Evolutionary conservation across 2,113 vertebrate genomes (phyloP).

Genomic region (Pygoscelis adeliae): DNA sequence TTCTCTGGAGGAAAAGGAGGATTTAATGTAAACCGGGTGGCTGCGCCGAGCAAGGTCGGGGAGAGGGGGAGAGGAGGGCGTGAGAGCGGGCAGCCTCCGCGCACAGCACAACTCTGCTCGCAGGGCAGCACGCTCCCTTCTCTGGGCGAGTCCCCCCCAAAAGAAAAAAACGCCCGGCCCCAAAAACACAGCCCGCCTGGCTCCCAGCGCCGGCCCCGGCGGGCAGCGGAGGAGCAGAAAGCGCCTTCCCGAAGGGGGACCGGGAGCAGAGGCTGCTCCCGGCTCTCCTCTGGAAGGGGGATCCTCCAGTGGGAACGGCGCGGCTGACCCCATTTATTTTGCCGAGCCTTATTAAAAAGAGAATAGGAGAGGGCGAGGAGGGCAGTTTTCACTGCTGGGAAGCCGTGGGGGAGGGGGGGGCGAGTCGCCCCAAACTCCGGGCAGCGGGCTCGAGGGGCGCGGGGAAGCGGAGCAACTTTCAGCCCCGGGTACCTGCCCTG

Average conservation of each 20-base stretch:
- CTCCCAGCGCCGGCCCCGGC: background rate
- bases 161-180: background rate
- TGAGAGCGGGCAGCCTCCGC: constrained; percentile 30
- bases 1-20: constrained; percentile 62
- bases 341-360: constrained; percentile 50
- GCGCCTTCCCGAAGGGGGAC: constrained; percentile 12
- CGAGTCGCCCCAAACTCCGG: background rate
- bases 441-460: background rate
- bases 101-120: background rate
- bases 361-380: constrained; percentile 48
- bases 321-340: constrained; percentile 57
- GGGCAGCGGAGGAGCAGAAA: constrained; percentile 12
- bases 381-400: constrained; percentile 23
- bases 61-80: constrained; percentile 26
- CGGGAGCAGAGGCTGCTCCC: constrained; percentile 30
- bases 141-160: background rate
- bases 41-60: constrained; percentile 42
- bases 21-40: constrained; percentile 57
- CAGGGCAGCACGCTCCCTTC: background rate
- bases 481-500: background rate
- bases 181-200: background rate
- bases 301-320: constrained; percentile 47
- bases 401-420: background rate
- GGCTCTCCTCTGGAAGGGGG: background rate
- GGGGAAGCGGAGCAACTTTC: background rate